These are phyloP conservation scores for Pteronotus mesoamericanus DNA, from an alignment of 2,797 vertebrate genomes.

Conservation along the genomic window DNA sequence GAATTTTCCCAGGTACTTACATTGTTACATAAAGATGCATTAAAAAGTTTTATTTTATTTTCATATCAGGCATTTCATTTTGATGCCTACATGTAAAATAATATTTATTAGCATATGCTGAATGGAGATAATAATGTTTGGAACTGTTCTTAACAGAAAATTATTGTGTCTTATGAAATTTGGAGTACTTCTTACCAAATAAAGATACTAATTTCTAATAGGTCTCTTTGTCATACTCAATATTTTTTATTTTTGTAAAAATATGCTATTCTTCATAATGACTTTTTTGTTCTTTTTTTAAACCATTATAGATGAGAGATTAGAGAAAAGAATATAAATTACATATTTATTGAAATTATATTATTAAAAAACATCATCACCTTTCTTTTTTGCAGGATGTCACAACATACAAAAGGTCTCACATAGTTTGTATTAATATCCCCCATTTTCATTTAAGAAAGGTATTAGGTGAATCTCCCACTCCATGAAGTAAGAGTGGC, in stretches of 20 bases:
- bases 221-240: background rate
- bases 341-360: background rate
- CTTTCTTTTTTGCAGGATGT: background rate
- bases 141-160: background rate
- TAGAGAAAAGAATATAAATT: background rate
- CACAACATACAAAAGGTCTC: background rate
- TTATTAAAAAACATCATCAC: background rate
- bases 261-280: background rate
- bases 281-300: background rate
- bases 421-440: background rate
- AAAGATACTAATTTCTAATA: background rate
- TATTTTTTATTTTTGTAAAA: conserved; percentile 28
- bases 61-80: background rate
- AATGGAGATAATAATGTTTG: background rate
- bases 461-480: background rate
- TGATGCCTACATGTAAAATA: background rate
- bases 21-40: background rate
- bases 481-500: background rate
- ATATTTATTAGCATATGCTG: background rate
- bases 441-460: background rate
- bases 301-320: background rate
- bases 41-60: background rate
- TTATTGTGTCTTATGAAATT: background rate
- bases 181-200: background rate
- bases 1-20: background rate